These are phyloP conservation scores for Heterochromis multidens DNA, from an alignment of 2,113 vertebrate genomes.

Conservation along the genomic window DNA sequence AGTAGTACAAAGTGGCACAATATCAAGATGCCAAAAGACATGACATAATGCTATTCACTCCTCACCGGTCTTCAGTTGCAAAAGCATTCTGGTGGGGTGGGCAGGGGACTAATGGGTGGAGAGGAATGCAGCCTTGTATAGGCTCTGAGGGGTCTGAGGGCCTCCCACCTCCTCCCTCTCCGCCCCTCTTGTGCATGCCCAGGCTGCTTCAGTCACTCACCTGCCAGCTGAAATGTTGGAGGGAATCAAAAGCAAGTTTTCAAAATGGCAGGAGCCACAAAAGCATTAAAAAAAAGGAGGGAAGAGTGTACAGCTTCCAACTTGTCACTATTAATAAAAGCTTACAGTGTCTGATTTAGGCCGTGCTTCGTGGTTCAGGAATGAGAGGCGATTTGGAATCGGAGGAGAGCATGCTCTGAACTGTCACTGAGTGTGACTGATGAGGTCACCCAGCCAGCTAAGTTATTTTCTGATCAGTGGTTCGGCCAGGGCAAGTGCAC, in stretches of 20 bases:
- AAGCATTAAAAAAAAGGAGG: not conserved
- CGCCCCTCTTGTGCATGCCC: conserved; percentile 69
- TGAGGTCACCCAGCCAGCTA: conserved; percentile 37
- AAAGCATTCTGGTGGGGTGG: conserved; percentile 37
- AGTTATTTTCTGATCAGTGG: conserved; percentile 57
- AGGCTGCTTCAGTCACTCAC: conserved; percentile 75
- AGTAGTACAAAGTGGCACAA: conserved; percentile 14
- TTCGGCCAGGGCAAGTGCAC: conserved; percentile 5
- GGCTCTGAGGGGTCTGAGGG: conserved; percentile 46
- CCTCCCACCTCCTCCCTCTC: conserved; percentile 27
- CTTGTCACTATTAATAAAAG: conserved; percentile 73
- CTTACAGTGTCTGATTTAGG: conserved; percentile 63
- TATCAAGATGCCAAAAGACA: conserved; percentile 29
- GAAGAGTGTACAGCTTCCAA: conserved; percentile 34
- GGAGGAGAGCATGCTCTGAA: conserved; percentile 37
- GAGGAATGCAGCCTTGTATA: conserved; percentile 72
- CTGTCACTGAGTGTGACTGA: conserved; percentile 38
- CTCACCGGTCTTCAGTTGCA: conserved; percentile 27
- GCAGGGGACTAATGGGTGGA: conserved; percentile 47
- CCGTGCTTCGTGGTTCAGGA: conserved; percentile 39
- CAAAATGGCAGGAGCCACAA: conserved; percentile 51
- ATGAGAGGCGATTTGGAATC: conserved; percentile 57
- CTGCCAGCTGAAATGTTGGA: conserved; percentile 70
- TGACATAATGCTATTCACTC: conserved; percentile 48
- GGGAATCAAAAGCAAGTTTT: conserved; percentile 48